These are phyloP conservation scores for Scaptomyza reducta DNA, from an alignment of 2,888 invertebrate genomes.

Conservation along the genomic window DNA sequence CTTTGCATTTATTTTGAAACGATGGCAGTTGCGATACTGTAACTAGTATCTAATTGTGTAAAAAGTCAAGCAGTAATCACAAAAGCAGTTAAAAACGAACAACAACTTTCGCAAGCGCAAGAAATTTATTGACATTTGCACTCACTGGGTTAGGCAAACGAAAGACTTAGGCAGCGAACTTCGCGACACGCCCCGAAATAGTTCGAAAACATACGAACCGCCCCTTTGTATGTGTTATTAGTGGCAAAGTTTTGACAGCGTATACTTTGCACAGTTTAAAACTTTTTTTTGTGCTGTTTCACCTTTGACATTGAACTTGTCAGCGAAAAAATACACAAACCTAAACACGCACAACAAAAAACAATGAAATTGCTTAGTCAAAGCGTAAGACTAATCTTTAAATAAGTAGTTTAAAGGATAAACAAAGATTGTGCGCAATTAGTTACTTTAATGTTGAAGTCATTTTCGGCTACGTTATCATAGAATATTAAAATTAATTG, in stretches of 20 bases:
- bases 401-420: slow-evolving; percentile 7
- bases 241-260: slow-evolving; percentile 13
- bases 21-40: slow-evolving; percentile 62
- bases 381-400: slow-evolving; percentile 2
- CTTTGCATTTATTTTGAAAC: slow-evolving; percentile 14
- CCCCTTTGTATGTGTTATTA: slow-evolving; percentile 10
- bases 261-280: slow-evolving; percentile 8
- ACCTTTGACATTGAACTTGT: slow-evolving; percentile 78
- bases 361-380: slow-evolving; percentile 19
- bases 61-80: slow-evolving; percentile 38
- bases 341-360: slow-evolving; percentile 29
- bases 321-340: slow-evolving; percentile 14
- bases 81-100: slow-evolving; percentile 13
- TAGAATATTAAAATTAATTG: slow-evolving; percentile 44
- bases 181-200: slow-evolving; percentile 1
- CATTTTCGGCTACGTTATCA: slow-evolving; percentile 18
- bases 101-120: slow-evolving; percentile 16
- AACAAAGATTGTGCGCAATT: slow-evolving; percentile 19
- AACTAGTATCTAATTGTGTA: slow-evolving; percentile 66
- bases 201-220: slow-evolving; percentile 4
- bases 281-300: slow-evolving; percentile 21
- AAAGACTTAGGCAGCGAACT: slow-evolving; percentile 75
- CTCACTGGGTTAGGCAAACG: slow-evolving; percentile 48
- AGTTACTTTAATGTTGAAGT: slow-evolving; percentile 6
- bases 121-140: slow-evolving; percentile 57